Percentiles rank a stretch among this genome's conserved stretches.
Evolutionary conservation across 2,797 vertebrate genomes (phyloP).

Genomic region (Chanos chanos): DNA sequence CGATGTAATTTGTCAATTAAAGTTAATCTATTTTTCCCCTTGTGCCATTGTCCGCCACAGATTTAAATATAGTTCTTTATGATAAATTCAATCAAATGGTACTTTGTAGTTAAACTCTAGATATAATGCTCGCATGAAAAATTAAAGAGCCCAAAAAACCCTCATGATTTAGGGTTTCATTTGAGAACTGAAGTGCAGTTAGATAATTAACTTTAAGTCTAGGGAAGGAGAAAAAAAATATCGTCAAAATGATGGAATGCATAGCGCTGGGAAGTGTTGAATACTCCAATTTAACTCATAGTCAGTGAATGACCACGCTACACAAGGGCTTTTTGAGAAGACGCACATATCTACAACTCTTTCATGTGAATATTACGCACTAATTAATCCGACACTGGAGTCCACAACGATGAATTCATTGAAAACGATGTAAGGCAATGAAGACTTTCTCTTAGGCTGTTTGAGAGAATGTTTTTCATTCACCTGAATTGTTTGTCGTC

Average conservation of each 20-base stretch:
- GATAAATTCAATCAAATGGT: conserved; percentile 83
- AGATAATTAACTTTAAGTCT: conserved; percentile 67
- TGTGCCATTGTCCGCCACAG: conserved; percentile 61
- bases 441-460: no score
- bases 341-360: no score
- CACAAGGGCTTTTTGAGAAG: no score
- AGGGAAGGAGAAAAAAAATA: conserved; percentile 43
- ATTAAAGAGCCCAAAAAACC: conserved; percentile 67
- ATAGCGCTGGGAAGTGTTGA: no score
- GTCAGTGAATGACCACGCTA: no score
- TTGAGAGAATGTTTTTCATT: no score
- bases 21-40: conserved; percentile 70
- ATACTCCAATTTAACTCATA: conserved; percentile 4
- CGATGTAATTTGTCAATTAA: conserved; percentile 76
- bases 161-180: conserved; percentile 74
- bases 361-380: no score
- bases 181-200: conserved; percentile 65
- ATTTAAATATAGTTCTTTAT: conserved; percentile 85
- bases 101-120: conserved; percentile 81
- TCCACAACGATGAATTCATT: no score
- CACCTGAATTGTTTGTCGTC: no score
- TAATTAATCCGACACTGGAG: no score
- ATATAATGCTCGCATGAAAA: conserved; percentile 76
- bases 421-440: no score
- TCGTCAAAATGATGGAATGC: no score